Evolutionary conservation across 2,113 vertebrate species (phyloP).

Genomic region (Erythrolamprus reginae): DNA sequence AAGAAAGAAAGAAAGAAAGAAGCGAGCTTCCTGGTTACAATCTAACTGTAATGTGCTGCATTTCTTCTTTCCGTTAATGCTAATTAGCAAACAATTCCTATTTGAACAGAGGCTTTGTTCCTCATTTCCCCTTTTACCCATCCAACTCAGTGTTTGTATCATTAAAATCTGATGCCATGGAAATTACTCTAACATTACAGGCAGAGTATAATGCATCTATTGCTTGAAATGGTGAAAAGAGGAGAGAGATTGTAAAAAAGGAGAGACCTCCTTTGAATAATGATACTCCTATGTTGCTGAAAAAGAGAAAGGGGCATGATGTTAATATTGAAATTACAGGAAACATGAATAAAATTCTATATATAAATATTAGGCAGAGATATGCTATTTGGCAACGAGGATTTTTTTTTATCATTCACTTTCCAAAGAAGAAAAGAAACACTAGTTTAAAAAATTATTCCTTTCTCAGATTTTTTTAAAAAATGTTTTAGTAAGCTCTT

Average conservation of each 20-base stretch:
- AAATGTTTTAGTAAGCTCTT: not conserved
- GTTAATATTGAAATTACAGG: not conserved
- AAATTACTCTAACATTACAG: slow-evolving; percentile 19
- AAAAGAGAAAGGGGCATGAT: slow-evolving; percentile 8
- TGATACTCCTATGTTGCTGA: slow-evolving; percentile 6
- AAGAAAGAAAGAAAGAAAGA: slow-evolving; percentile 21
- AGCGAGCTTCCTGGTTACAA: not conserved
- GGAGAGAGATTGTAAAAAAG: slow-evolving; percentile 5
- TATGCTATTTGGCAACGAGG: not conserved
- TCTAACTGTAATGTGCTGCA: slow-evolving; percentile 15
- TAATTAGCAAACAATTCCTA: slow-evolving; percentile 32
- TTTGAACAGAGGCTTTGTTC: not conserved
- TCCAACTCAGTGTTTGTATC: not conserved
- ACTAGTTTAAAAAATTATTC: not conserved
- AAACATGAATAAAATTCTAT: not conserved
- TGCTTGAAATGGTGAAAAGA: slow-evolving; percentile 24
- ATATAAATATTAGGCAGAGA: not conserved
- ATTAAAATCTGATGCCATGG: not conserved
- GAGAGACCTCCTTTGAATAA: slow-evolving; percentile 9
- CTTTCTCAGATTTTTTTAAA: not conserved
- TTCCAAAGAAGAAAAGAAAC: not conserved
- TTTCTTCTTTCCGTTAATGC: slow-evolving; percentile 46
- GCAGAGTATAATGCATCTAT: slow-evolving; percentile 20
- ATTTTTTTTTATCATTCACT: not conserved
- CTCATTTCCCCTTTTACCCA: not conserved